Evolutionary conservation across 2,888 invertebrate species (phyloP), one percentile per base, ranked within the genome.

Genomic region (Clusia tigrina): DNA sequence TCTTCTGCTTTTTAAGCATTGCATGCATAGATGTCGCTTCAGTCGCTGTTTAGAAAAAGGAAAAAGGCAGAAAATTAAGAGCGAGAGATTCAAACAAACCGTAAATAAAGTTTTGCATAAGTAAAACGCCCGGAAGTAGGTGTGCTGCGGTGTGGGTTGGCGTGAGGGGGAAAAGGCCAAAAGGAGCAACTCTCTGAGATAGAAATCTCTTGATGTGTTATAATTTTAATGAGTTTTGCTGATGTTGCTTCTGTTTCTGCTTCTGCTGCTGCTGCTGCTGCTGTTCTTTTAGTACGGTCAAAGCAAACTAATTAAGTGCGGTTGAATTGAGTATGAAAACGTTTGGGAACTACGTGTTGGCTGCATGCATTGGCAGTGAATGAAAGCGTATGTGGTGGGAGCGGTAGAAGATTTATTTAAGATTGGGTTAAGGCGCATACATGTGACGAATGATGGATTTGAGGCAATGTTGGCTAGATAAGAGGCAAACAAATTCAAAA

Each of bases 221-320:
- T 76, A 77, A 76, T 76, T 76, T 77, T 77, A 76, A 76, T 76
- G 76, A 76, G 78, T 73, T 71, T 48, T 48, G 48, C 48, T 22
- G 48, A 6, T 18, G 48, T 17, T 42, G n/a, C 32, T 32, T 9
- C 32, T 32, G 32, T 12, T 32, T 6, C 32, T 32, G 6, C 32
- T 6, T 6, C 32, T 32, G 12, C 6, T 9, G 6, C 32, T 32
- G 32, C 32, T 32, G 32, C 6, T 32, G 32, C 32, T 12, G 32
- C 32, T 42, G 42, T 5, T 17, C 42, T 42, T 17, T n/a, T 3
- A 3, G 9, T 48, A 5, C 20, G 48, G 48, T 48, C 48, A 68
- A 63, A 67, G 62, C 68, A 75, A 72, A 77, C 74, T 74, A 75
- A 74, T 77, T 77, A 72, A 67, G 48, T 48, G 48, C 48, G 48